Evolutionary conservation across 2,113 vertebrate species (phyloP), one percentile per base, ranked within the genome.

Genomic region (Trachemys scripta): DNA sequence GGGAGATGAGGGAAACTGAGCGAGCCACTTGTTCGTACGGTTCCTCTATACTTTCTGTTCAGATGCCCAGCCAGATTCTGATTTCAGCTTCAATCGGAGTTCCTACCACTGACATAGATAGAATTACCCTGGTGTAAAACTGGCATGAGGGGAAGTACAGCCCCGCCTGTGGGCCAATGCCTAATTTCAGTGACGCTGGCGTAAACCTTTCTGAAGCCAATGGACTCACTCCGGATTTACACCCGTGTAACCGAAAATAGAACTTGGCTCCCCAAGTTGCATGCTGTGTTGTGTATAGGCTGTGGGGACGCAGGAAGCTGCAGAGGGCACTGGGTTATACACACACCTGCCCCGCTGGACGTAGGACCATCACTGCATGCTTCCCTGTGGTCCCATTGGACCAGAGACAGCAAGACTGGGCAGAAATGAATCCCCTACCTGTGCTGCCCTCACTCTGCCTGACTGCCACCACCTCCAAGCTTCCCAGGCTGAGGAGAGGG

Each of bases 241-340:
- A 22, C 27, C 0, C 4, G 76, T 62, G 11, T 19, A 10, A 76
- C 10, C 12, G 3, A 47, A 78, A 47, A 47, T 8, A 47, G 65
- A 45, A 47, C 12, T 10, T 0, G 0, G 79, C 29, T 82, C 11
- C 65, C 80, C 1, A 0, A 25, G 0, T 4, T 27, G 65, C 8
- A 75, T 31, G 10, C 3, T 42, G 1, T 79, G 80, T 79, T 81
- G 78, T 16, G 35, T 3, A 2, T 83, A 24, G 6, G 51, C 84
- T 88, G 82, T 27, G 12, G 78, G 42, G 54, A 45, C 72, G 25
- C 72, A 76, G 5, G 38, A 38, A 25, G 5, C 8, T 22, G 22
- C 72, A 45, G 22, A 25, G 20, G 0, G 0, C 19, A 6, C 82
- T 72, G 65, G 9, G 65, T 19, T 19, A 10, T 38, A 72, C 19